Conservation (phyloP, 2,113 vertebrate species). For the Mormoops blainvillei region DNA sequence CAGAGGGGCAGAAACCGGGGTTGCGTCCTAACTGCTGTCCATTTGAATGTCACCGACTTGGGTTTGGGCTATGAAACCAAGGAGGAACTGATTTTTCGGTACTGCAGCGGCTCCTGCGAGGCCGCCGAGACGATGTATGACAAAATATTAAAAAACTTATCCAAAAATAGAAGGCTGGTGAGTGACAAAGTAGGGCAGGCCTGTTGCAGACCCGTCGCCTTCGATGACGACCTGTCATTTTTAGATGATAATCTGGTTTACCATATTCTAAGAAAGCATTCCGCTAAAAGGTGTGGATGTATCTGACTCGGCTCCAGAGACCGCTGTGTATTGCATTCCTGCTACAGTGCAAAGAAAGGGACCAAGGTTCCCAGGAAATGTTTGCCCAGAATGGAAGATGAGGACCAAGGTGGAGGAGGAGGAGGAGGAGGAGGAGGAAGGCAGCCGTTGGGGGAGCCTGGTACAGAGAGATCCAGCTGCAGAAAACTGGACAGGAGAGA, state of each 20-base stretch:
- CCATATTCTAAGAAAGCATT: slow-evolving; percentile 97
- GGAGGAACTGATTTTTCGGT: slow-evolving; percentile 96
- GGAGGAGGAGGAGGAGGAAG: background rate
- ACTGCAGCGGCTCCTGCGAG: slow-evolving; percentile 95
- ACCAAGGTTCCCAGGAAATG: slow-evolving; percentile 81
- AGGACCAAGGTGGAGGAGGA: slow-evolving; percentile 81
- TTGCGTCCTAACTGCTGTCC: slow-evolving; percentile 93
- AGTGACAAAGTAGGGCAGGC: slow-evolving; percentile 91
- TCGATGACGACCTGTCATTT: slow-evolving; percentile 96
- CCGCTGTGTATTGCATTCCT: slow-evolving; percentile 82
- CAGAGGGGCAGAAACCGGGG: slow-evolving; percentile 85
- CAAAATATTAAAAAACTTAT: slow-evolving; percentile 97
- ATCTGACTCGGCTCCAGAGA: slow-evolving; percentile 82
- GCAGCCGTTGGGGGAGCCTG: slow-evolving; percentile 69
- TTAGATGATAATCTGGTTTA: slow-evolving; percentile 95
- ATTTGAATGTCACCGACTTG: slow-evolving; percentile 97
- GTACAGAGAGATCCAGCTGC: slow-evolving; percentile 32
- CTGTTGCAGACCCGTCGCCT: slow-evolving; percentile 94
- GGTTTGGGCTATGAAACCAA: slow-evolving; percentile 96
- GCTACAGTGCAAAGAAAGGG: slow-evolving; percentile 78
- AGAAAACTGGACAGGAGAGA: slow-evolving; percentile 54
- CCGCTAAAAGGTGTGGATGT: slow-evolving; percentile 95
- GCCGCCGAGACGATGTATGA: slow-evolving; percentile 95
- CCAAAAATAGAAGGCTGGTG: slow-evolving; percentile 93
- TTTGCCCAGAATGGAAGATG: slow-evolving; percentile 74